These are phyloP conservation scores for Eilema depressum DNA, from an alignment of 2,888 invertebrate genomes.

Conservation along the genomic window DNA sequence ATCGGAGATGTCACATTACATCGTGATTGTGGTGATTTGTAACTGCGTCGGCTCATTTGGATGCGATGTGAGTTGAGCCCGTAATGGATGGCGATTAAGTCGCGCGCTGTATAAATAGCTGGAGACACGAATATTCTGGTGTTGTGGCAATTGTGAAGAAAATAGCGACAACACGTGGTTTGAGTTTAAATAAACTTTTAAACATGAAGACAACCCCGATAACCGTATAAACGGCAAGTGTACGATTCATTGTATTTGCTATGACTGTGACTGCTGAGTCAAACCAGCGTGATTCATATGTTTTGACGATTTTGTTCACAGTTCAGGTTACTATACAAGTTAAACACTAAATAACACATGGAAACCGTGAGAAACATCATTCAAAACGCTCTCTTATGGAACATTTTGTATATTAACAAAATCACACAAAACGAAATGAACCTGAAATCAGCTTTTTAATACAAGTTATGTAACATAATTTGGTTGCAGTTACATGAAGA, in stretches of 20 bases:
- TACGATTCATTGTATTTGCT: conserved; percentile 22
- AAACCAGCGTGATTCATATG: conserved; percentile 37
- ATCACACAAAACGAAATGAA: not conserved
- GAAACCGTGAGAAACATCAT: not conserved
- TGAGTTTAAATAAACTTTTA: conserved; percentile 44
- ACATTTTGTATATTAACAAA: not conserved
- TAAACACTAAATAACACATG: not conserved
- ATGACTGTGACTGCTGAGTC: conserved; percentile 29
- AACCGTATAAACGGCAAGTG: conserved; percentile 2
- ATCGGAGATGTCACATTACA: conserved; percentile 25
- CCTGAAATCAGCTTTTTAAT: conserved; percentile 23
- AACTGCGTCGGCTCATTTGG: conserved; percentile 60
- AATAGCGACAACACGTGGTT: conserved; percentile 60
- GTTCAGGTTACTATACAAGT: not conserved
- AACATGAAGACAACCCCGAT: conserved; percentile 17
- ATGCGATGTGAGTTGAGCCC: conserved; percentile 62
- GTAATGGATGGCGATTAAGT: conserved; percentile 66
- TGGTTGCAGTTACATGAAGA: conserved; percentile 43
- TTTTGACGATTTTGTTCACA: conserved; percentile 22
- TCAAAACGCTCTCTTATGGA: not conserved
- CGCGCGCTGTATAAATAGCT: conserved; percentile 64
- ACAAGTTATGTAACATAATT: conserved; percentile 39
- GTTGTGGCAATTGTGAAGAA: conserved; percentile 60
- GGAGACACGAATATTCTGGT: conserved; percentile 56
- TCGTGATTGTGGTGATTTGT: conserved; percentile 51